phyloP scores from a whole-genome alignment of 2,113 vertebrate species.

The Chunga burmeisteri region DNA sequence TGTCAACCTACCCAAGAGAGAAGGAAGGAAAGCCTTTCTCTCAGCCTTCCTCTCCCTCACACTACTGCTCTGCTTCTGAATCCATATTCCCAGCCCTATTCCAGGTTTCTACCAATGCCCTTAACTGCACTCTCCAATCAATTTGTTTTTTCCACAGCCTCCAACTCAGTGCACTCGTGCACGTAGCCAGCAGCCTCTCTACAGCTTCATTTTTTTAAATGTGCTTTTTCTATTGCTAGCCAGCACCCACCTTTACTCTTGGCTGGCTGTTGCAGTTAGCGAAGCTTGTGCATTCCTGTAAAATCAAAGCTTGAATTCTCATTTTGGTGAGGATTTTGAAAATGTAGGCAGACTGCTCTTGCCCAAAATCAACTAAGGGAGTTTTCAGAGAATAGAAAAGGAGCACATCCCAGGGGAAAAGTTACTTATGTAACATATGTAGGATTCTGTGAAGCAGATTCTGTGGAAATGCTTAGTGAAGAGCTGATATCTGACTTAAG shows the following conservation, averaged over 20 bases:
- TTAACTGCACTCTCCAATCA: background rate
- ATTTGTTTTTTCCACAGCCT: background rate
- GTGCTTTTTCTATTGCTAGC: background rate
- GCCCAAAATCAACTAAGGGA: no score
- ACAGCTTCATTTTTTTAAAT: background rate
- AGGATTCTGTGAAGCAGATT: background rate
- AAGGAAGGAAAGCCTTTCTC: background rate
- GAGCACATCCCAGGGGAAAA: background rate
- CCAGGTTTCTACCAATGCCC: background rate
- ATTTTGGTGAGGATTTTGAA: background rate
- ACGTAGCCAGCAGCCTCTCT: background rate
- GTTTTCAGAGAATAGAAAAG: background rate
- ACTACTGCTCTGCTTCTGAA: background rate
- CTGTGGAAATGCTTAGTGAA: background rate
- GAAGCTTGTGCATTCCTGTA: background rate
- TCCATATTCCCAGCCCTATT: background rate
- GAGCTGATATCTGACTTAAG: background rate
- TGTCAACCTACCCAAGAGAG: background rate
- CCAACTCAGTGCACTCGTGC: no score
- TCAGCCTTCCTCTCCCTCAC: background rate
- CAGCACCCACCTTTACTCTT: background rate
- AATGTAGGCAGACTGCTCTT: background rate
- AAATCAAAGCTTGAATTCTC: background rate
- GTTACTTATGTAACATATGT: background rate
- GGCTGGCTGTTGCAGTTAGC: background rate